Percentiles rank a stretch among this genome's conserved stretches.
phyloP scores from a whole-genome alignment of 2,888 invertebrate species.

The Yponomeuta plumbellus region DNA sequence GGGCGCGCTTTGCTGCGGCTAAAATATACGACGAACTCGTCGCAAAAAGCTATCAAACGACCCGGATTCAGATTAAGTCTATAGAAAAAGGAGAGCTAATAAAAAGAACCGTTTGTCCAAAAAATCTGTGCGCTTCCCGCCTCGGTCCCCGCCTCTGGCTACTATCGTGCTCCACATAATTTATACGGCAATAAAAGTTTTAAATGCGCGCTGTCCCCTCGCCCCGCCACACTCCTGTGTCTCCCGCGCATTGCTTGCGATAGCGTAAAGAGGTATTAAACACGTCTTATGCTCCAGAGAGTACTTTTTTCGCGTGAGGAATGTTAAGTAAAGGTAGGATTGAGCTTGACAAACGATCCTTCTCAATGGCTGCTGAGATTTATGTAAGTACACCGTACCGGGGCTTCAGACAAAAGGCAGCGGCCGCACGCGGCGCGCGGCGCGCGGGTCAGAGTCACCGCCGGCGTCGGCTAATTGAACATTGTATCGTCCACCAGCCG shows the following conservation, averaged over 20 bases:
- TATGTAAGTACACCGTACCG: neutral
- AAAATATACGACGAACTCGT: neutral
- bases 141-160: neutral
- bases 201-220: slow-evolving; percentile 13
- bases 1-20: neutral
- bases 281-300: neutral
- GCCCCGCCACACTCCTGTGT: neutral
- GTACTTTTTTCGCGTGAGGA: slow-evolving; percentile 2
- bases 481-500: neutral
- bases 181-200: slow-evolving; percentile 20
- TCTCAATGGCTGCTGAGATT: neutral
- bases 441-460: neutral
- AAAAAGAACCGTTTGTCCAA: slow-evolving; percentile 9
- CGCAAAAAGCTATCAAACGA: neutral
- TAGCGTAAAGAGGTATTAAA: neutral
- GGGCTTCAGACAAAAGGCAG: neutral
- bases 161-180: slow-evolving; percentile 16
- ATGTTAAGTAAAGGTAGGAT: neutral
- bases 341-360: neutral
- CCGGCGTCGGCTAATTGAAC: neutral
- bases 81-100: slow-evolving; percentile 5
- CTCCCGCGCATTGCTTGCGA: neutral
- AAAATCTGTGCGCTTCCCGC: neutral
- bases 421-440: neutral
- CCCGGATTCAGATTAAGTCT: neutral